A percentile compares a stretch with the other conserved stretches of the same genome.
Evolutionary conservation across 2,113 vertebrate species (phyloP).

Genomic region (Paraplagusia blochii): DNA sequence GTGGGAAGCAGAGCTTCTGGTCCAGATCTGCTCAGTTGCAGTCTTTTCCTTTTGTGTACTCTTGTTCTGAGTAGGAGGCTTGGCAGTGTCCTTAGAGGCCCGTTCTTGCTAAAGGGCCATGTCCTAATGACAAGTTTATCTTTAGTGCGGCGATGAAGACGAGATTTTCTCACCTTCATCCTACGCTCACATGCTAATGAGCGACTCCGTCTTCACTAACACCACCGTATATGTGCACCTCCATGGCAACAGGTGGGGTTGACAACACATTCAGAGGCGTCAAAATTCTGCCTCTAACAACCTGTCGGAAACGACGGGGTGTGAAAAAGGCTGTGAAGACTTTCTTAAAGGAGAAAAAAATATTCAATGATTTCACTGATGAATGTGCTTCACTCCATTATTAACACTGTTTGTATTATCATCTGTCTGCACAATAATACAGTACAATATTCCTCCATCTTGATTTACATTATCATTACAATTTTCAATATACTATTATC

Average conservation of each 20-base stretch:
- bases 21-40: neutral
- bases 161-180: constrained; percentile 21
- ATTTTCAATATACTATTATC: too few relatives aligned
- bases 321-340: too few relatives aligned
- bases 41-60: neutral
- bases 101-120: constrained; percentile 1
- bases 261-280: constrained; percentile 28
- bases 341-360: too few relatives aligned
- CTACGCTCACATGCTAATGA: constrained; percentile 12
- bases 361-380: too few relatives aligned
- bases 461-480: too few relatives aligned
- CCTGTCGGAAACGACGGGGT: too few relatives aligned
- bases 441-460: too few relatives aligned
- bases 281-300: neutral
- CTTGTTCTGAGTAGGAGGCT: neutral
- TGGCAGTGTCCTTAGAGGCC: neutral
- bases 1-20: too few relatives aligned
- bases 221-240: constrained; percentile 5
- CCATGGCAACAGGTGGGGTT: constrained; percentile 47
- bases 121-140: constrained; percentile 7
- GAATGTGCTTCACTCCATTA: too few relatives aligned
- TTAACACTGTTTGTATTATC: too few relatives aligned
- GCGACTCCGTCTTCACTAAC: neutral
- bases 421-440: too few relatives aligned
- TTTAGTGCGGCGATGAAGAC: neutral